Evolutionary conservation across 2,113 vertebrate species (phyloP), one percentile per base, ranked within the genome.

Genomic region (Aramus guarauna): DNA sequence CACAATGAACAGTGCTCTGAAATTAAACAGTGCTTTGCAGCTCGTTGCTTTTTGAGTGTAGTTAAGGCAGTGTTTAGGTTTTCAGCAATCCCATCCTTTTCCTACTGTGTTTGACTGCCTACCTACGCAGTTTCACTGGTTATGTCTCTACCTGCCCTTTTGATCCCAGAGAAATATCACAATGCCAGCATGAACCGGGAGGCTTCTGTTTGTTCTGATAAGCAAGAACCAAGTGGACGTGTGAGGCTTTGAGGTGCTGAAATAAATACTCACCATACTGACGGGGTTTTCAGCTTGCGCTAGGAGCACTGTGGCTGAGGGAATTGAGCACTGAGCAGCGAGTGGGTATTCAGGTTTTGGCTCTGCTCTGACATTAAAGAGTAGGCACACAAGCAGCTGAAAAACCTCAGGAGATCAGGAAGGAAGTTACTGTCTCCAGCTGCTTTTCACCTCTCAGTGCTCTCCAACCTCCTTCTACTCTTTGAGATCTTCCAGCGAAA

Each of bases 201-300:
- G 36, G 32, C 32, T 90, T 84, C 75, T 72, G 12, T 39, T 90
- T 62, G 37, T 32, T 80, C 79, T 60, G 29, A 63, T 55, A 71
- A 93, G 58, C 27, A 69, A 74, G 27, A 77, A 56, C 8, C 0
- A 0, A 62, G 52, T 4, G 4, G 24, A 21, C 1, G 0, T 4
- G 2, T 14, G 37, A 88, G 56, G 36, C 32, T 59, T 64, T n/a
- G 30, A 75, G 29, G 4, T 47, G 22, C 56, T 74, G 68, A 81
- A 76, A 67, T 14, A 85, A 66, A 73, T 27, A 29, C 17, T 73
- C 1, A 1, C 47, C 2, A 3, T 52, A 23, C 19, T 47, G 32
- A 43, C 11, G 30, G 43, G 5, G 32, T 62, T 94, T 91, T 67
- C 71, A 73, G 24, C 17, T 72, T 3, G 0, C 1, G 3, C 18